Evolutionary conservation across 2,888 invertebrate species (phyloP).

Genomic region (Xestia sexstrigata): DNA sequence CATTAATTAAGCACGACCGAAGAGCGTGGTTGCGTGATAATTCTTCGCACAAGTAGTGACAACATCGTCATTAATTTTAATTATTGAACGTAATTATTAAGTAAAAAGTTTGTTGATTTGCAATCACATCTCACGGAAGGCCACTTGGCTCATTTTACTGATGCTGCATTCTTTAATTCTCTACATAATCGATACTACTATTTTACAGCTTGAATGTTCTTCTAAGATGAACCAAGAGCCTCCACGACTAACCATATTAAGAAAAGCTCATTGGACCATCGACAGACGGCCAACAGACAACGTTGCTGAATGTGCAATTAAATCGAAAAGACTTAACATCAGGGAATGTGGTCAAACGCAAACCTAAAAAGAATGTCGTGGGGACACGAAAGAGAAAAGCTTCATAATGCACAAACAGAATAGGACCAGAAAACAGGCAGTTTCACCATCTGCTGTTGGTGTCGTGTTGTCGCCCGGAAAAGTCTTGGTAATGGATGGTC

Average conservation of each 20-base stretch:
- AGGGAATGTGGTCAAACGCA: background rate
- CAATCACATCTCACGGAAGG: slow-evolving; percentile 9
- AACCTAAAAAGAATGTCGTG: background rate
- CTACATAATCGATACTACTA: background rate
- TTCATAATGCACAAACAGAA: background rate
- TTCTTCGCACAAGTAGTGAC: background rate
- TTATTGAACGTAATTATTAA: slow-evolving; percentile 28
- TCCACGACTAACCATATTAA: background rate
- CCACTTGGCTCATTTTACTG: background rate
- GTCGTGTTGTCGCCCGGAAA: background rate
- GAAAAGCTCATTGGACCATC: background rate
- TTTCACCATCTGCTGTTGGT: background rate
- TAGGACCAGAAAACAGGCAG: background rate
- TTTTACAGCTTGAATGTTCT: background rate
- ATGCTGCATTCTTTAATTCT: background rate
- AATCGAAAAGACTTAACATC: background rate
- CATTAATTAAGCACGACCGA: slow-evolving; percentile 11
- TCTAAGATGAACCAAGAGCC: background rate
- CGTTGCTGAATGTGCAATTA: background rate
- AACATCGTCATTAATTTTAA: slow-evolving; percentile 28
- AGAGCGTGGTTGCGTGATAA: slow-evolving; percentile 29
- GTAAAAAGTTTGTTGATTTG: slow-evolving; percentile 10
- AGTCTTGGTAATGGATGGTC: background rate
- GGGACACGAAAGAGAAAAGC: background rate
- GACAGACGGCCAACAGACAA: background rate